A percentile compares a stretch with the other conserved stretches of the same genome.
Evolutionary conservation across 1,140 invertebrate species (phyloP).

Genomic region (Macrocentrus cingulum): DNA sequence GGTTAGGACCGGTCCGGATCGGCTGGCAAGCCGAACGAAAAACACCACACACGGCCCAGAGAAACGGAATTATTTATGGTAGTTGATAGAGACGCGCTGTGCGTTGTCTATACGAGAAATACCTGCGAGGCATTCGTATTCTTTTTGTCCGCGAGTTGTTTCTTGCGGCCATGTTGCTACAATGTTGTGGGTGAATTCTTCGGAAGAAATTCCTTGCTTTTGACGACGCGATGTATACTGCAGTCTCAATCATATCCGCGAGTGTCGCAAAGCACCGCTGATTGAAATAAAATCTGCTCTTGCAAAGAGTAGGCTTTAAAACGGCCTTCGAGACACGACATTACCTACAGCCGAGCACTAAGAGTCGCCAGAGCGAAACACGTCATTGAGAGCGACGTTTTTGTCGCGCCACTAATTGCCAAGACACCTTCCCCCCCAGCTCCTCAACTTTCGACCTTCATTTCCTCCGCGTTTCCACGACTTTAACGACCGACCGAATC

Average conservation of each 20-base stretch:
- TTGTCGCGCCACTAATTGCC: constrained; percentile 35
- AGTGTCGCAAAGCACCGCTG: too few species aligned
- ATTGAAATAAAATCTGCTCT: too few species aligned
- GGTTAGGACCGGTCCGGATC: constrained; percentile 7
- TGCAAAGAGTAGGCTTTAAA: neutral
- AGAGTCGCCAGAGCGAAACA: constrained; percentile 18
- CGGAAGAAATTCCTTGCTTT: constrained; percentile 16
- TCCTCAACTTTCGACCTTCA: constrained; percentile 13
- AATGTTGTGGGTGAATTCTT: too few species aligned
- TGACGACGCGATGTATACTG: constrained; percentile 1
- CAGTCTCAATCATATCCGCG: neutral
- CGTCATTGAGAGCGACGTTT: constrained; percentile 25
- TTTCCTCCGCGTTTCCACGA: constrained; percentile 10
- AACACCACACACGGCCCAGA: constrained; percentile 25
- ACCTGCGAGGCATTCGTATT: too few species aligned
- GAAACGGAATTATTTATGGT: constrained; percentile 57
- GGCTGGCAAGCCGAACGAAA: constrained; percentile 18
- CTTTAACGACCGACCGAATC: constrained; percentile 5
- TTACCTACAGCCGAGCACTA: too few species aligned
- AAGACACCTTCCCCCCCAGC: constrained; percentile 30
- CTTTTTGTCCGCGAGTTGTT: too few species aligned
- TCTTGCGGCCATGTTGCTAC: too few species aligned
- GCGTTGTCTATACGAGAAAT: constrained; percentile 52
- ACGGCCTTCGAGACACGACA: neutral
- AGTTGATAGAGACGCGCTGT: constrained; percentile 58